Evolutionary conservation across 1,140 invertebrate species (phyloP), one percentile per base, ranked within the genome.

Genomic region (Dryas iulia): DNA sequence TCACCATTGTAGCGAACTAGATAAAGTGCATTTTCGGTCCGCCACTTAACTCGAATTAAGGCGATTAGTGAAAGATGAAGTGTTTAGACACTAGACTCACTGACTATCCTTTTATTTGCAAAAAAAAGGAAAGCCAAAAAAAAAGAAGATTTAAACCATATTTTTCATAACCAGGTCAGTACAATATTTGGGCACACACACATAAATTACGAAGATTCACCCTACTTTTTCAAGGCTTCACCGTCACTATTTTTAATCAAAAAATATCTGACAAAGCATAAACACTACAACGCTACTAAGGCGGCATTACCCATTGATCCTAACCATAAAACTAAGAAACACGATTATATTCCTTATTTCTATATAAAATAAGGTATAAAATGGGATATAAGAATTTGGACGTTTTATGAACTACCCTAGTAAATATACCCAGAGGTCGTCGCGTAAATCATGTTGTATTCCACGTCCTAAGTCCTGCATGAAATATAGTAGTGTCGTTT

Each of bases 221-320:
- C 14, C 6, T 2, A 61, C 24, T 62, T 62, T 53, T 23, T 7
- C 6, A 47, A 47, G 5, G 31, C 35, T 47, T 30, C 18, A 8
- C 39, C 21, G 18, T 47, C 39, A 47, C 39, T 56, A 56, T 24
- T 53, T 56, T 56, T 56, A 56, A 56, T 56, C 53, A 56, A 56
- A 56, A 56, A 56, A 56, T 56, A 56, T 56, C 24, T 26, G 24
- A 56, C 53, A 56, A 26, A 26, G 0, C 53, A 56, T 56, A 56
- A 56, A 56, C 53, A 56, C 53, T 21, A 56, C 24, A 56, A 56
- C 53, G 23, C 53, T 26, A 26, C 23, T 56, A 56, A 26, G 53
- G 18, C 18, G 7, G 21, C 39, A 47, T 21, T 47, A 47, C 18
- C 39, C 18, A 47, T 21, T 47, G 39, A 47, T 47, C 39, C 18